Evolutionary conservation across 2,113 vertebrate genomes (phyloP).

Genomic region (Paralichthys olivaceus): DNA sequence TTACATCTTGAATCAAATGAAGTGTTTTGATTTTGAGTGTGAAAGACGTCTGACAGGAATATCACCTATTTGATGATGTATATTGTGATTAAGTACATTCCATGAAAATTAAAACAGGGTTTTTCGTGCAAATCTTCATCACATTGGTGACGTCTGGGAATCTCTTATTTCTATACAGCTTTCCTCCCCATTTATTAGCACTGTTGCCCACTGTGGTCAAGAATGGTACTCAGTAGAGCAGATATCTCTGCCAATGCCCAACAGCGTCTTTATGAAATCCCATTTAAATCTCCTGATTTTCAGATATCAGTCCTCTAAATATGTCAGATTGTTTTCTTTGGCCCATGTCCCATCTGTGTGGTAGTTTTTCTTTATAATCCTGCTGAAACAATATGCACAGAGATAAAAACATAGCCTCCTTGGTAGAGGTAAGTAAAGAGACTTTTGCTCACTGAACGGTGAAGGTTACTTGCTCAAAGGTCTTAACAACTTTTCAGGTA

Average conservation of each 20-base stretch:
- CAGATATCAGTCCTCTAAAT: not conserved
- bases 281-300: not conserved
- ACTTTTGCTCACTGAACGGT: not conserved
- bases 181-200: not conserved
- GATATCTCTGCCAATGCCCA: too few species aligned
- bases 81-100: not conserved
- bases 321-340: not conserved
- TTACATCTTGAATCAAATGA: not conserved
- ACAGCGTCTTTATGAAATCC: too few species aligned
- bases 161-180: not conserved
- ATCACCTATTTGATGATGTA: not conserved
- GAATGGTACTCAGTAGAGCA: too few species aligned
- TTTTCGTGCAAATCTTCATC: too few species aligned
- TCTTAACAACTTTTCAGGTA: not conserved
- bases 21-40: not conserved
- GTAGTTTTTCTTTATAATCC: too few species aligned
- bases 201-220: not conserved
- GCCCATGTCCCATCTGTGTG: too few species aligned
- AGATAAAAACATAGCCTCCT: not conserved
- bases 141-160: too few species aligned
- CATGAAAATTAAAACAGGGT: not conserved
- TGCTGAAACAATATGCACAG: not conserved
- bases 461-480: not conserved
- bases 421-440: too few species aligned
- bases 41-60: not conserved